Conservation (phyloP, 1,140 invertebrate genomes). For the Zaprionus taronus region DNA sequence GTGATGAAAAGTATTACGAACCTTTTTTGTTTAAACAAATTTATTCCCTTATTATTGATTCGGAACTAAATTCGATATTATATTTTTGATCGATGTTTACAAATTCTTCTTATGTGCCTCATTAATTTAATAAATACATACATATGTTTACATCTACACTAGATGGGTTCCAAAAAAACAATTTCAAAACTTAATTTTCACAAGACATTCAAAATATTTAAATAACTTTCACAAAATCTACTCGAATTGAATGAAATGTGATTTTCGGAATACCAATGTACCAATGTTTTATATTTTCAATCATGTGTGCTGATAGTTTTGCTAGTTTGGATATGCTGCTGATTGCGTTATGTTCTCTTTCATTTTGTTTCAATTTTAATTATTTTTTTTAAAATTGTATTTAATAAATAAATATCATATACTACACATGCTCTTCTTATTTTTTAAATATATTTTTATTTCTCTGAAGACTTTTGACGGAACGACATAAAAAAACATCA, state of each 20-base stretch:
- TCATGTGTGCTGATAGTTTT: slow-evolving; percentile 41
- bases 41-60: slow-evolving; percentile 18
- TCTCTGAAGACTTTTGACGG: not conserved
- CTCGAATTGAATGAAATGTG: slow-evolving; percentile 21
- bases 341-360: slow-evolving; percentile 59
- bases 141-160: slow-evolving; percentile 3
- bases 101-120: slow-evolving; percentile 78
- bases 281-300: slow-evolving; percentile 30
- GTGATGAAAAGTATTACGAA: slow-evolving; percentile 73
- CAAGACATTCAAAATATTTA: slow-evolving; percentile 15
- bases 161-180: slow-evolving; percentile 27
- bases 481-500: slow-evolving; percentile 44
- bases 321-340: slow-evolving; percentile 33
- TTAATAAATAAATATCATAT: slow-evolving; percentile 62
- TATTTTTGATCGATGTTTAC: slow-evolving; percentile 24
- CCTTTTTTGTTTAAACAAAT: slow-evolving; percentile 39
- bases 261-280: slow-evolving; percentile 8
- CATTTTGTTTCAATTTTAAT: slow-evolving; percentile 63
- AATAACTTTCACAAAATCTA: slow-evolving; percentile 16
- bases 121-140: slow-evolving; percentile 53
- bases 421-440: slow-evolving; percentile 14
- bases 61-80: slow-evolving; percentile 13
- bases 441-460: slow-evolving; percentile 15
- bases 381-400: slow-evolving; percentile 67
- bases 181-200: slow-evolving; percentile 15